phyloP scores from a whole-genome alignment of 2,888 invertebrate species.

The Cantharis rufa region DNA sequence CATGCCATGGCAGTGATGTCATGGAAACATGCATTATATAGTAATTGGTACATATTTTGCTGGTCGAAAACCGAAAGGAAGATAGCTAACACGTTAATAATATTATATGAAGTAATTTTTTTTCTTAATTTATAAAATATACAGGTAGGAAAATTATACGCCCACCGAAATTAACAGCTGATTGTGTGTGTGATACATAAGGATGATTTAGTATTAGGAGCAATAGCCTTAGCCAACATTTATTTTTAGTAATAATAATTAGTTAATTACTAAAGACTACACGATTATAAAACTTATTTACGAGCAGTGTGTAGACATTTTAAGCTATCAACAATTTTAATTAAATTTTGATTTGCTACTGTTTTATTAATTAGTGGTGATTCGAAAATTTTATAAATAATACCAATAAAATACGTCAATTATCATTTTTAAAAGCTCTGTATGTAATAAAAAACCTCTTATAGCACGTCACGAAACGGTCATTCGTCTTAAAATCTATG shows the following conservation, averaged over 20 bases:
- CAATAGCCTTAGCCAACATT: constrained; percentile 6
- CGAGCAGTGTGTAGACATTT: constrained; percentile 8
- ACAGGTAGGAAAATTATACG: not conserved
- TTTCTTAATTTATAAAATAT: not conserved
- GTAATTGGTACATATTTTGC: not conserved
- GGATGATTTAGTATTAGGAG: constrained; percentile 11
- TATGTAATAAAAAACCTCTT: constrained; percentile 20
- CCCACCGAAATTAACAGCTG: not conserved
- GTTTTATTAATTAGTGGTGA: constrained; percentile 21
- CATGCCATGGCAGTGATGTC: not conserved
- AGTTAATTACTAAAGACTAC: constrained; percentile 18
- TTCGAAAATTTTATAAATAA: constrained; percentile 16
- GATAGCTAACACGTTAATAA: not conserved
- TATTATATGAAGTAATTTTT: not conserved
- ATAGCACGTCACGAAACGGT: constrained; percentile 39
- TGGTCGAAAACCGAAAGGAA: not conserved
- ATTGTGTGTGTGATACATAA: not conserved
- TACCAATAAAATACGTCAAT: constrained; percentile 9
- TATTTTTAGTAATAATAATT: constrained; percentile 12
- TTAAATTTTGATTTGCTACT: constrained; percentile 28
- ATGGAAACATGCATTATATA: not conserved
- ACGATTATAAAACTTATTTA: constrained; percentile 14
- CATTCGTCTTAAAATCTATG: constrained; percentile 39
- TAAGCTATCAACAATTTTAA: constrained; percentile 20
- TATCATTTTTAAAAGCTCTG: constrained; percentile 19